Percentiles rank a stretch among this genome's conserved stretches.
phyloP scores from a whole-genome alignment of 2,888 invertebrate genomes.

The Eilema depressum region DNA sequence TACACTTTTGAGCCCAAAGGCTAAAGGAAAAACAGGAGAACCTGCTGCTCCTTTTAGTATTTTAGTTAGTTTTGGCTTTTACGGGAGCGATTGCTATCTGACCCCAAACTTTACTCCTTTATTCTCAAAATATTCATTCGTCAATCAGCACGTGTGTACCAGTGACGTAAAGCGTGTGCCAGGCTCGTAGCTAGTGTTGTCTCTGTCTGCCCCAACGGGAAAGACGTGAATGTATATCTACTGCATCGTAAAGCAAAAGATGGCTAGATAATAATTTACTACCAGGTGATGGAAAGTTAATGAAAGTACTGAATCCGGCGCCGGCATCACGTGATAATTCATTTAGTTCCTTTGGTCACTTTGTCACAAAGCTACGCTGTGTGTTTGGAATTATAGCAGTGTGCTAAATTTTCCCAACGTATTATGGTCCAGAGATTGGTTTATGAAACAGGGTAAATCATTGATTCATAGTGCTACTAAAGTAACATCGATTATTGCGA shows the following conservation, averaged over 20 bases:
- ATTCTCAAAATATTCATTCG: too few species aligned
- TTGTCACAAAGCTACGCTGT: constrained; percentile 53
- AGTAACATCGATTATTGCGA: too few species aligned
- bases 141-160: too few species aligned
- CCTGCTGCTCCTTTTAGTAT: too few species aligned
- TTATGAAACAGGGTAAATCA: constrained; percentile 42
- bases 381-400: constrained; percentile 53
- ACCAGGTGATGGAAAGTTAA: constrained; percentile 49
- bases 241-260: not conserved
- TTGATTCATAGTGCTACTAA: too few species aligned
- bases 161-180: too few species aligned
- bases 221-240: not conserved
- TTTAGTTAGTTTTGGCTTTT: too few species aligned
- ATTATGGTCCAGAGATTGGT: constrained; percentile 54
- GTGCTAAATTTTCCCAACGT: constrained; percentile 50
- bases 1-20: too few species aligned
- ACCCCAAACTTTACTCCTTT: too few species aligned
- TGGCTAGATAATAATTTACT: not conserved
- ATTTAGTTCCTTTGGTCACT: constrained; percentile 57
- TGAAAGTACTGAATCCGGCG: constrained; percentile 56
- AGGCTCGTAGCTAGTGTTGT: not conserved
- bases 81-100: too few species aligned
- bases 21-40: too few species aligned
- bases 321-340: constrained; percentile 57
- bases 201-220: too few species aligned